Conservation (phyloP, 2,797 vertebrate species). For the Bovichtus diacanthus region DNA sequence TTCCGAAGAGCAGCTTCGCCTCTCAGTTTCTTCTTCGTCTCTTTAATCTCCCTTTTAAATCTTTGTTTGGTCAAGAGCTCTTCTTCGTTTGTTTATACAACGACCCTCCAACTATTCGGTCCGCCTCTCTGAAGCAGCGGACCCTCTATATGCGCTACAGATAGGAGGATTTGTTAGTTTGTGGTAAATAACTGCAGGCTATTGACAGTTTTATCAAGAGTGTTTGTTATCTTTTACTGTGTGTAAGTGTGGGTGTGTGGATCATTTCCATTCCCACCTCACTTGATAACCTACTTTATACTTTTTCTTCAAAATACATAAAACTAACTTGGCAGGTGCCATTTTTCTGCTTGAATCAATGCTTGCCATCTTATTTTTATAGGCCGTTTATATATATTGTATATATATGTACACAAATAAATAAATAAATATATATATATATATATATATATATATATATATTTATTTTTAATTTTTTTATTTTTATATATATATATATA, state of each 20-base stretch:
- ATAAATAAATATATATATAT: too few species aligned
- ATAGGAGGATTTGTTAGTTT: conserved; percentile 57
- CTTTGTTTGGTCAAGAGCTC: conserved; percentile 74
- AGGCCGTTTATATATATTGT: too few species aligned
- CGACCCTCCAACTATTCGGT: conserved; percentile 28
- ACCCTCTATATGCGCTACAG: conserved; percentile 42
- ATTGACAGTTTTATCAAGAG: conserved; percentile 54
- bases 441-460: background rate
- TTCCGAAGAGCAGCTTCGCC: conserved; percentile 27
- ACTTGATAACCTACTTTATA: background rate
- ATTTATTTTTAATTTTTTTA: too few species aligned
- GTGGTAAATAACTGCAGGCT: conserved; percentile 52
- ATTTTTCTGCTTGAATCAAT: background rate
- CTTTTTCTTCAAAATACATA: background rate
- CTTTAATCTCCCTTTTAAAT: conserved; percentile 56
- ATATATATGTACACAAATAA: too few species aligned
- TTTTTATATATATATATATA: too few species aligned
- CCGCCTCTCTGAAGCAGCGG: conserved; percentile 32
- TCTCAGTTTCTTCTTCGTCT: conserved; percentile 27
- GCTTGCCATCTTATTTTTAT: background rate
- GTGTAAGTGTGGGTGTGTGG: conserved; percentile 2
- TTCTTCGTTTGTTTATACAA: conserved; percentile 72
- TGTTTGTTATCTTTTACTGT: conserved; percentile 43
- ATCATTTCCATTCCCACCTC: background rate
- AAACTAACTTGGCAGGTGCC: background rate